A percentile compares a stretch with the other conserved stretches of the same genome.
Evolutionary conservation across 2,113 vertebrate genomes (phyloP).

Genomic region (Pelecanoides urinatrix): DNA sequence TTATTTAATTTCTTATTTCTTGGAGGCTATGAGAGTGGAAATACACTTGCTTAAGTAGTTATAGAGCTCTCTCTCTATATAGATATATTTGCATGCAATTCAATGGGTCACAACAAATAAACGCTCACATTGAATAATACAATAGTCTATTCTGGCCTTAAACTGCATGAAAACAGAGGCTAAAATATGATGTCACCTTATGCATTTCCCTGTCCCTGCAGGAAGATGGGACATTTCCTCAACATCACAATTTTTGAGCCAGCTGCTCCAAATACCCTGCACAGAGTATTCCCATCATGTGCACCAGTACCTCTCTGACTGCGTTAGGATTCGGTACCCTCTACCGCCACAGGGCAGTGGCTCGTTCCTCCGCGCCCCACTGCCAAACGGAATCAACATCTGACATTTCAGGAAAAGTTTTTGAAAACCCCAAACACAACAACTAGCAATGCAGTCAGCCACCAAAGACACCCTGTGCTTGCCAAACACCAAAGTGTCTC

Average conservation of each 20-base stretch:
- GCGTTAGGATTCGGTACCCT: fast-evolving
- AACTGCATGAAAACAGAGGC: not conserved
- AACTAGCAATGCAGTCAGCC: not conserved
- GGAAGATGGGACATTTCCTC: not conserved
- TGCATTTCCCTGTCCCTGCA: not conserved
- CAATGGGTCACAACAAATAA: not conserved
- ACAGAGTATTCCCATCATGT: not conserved
- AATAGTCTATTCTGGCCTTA: not conserved
- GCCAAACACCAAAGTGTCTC: not conserved
- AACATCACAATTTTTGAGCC: not conserved
- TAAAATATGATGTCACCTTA: not conserved
- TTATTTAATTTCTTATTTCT: not conserved
- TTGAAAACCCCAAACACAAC: too few relatives aligned
- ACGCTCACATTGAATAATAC: not conserved
- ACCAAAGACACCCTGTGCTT: not conserved
- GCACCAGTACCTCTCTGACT: not conserved
- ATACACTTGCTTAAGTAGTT: not conserved
- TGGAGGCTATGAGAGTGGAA: not conserved
- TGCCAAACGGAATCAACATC: not conserved
- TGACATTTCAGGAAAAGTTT: not conserved
- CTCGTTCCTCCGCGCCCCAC: not conserved
- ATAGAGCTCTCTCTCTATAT: not conserved
- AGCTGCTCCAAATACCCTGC: not conserved
- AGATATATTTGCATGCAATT: not conserved
- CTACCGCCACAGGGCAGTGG: not conserved